These are phyloP conservation scores for Apantesis nais DNA, from an alignment of 2,888 invertebrate species.

Conservation along the genomic window DNA sequence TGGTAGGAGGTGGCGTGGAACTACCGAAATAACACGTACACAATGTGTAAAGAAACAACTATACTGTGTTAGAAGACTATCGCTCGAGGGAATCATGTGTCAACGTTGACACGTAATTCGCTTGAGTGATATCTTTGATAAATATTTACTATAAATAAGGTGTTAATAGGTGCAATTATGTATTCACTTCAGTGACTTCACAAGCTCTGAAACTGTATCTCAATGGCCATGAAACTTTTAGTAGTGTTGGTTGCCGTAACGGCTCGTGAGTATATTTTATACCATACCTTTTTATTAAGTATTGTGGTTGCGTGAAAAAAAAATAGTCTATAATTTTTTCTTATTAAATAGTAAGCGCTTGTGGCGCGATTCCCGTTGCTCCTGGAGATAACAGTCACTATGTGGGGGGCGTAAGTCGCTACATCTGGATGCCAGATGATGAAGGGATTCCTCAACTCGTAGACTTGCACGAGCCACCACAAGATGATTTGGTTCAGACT, in stretches of 20 bases:
- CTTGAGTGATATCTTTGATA: not conserved
- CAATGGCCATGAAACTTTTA: conserved; percentile 48
- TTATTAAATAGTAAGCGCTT: conserved; percentile 27
- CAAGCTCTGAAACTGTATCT: conserved; percentile 6
- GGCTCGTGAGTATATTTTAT: conserved; percentile 49
- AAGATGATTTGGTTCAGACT: conserved; percentile 40
- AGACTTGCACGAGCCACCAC: conserved; percentile 63
- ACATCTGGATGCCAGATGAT: conserved; percentile 79
- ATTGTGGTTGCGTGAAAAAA: not conserved
- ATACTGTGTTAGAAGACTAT: not conserved
- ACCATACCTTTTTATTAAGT: not conserved
- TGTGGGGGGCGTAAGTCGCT: conserved; percentile 74
- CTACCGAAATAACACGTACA: not conserved
- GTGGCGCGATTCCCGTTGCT: conserved; percentile 54
- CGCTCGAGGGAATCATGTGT: not conserved
- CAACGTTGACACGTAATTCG: not conserved
- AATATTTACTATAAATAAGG: conserved; percentile 1
- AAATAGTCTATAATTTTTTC: not conserved
- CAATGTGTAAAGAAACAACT: not conserved
- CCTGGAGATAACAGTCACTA: conserved; percentile 78
- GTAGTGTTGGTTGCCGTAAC: conserved; percentile 47
- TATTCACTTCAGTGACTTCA: not conserved
- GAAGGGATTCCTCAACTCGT: conserved; percentile 66
- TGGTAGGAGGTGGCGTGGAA: no score
- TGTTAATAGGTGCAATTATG: not conserved